Evolutionary conservation across 2,113 vertebrate species (phyloP).

Genomic region (Garra rufa): DNA sequence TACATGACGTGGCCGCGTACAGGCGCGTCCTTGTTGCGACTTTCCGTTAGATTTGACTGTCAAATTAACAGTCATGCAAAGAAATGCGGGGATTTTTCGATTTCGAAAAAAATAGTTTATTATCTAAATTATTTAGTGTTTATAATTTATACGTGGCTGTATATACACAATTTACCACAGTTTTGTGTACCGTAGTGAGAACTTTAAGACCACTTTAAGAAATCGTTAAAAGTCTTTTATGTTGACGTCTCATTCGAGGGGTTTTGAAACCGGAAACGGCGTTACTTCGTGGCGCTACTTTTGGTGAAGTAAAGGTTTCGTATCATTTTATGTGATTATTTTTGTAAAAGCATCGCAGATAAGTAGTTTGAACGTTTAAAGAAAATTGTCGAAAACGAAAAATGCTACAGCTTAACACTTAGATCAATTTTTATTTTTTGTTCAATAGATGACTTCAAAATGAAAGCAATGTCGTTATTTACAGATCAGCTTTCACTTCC

Average conservation of each 20-base stretch:
- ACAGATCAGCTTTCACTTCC: background rate
- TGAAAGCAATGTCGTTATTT: background rate
- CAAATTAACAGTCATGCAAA: conserved; percentile 51
- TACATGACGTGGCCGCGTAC: conserved; percentile 77
- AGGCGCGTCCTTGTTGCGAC: background rate
- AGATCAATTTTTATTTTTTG: background rate
- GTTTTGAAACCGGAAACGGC: conserved; percentile 29
- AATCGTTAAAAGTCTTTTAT: background rate
- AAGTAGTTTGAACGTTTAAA: background rate
- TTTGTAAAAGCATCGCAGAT: background rate
- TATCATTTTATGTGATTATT: background rate
- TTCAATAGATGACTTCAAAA: background rate
- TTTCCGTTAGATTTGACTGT: conserved; percentile 21
- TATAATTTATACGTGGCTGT: background rate
- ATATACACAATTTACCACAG: background rate
- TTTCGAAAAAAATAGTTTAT: background rate
- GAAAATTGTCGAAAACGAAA: background rate
- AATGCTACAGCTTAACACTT: background rate
- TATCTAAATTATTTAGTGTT: background rate
- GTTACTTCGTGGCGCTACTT: background rate
- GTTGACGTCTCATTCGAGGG: background rate
- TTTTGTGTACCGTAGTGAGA: background rate
- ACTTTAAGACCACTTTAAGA: background rate
- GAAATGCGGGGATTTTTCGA: background rate
- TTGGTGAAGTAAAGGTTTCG: background rate